Percentiles rank a stretch among this genome's conserved stretches.
These are phyloP conservation scores for Toxotes lorentzi DNA, from an alignment of 2,797 vertebrate species.

Conservation along the genomic window DNA sequence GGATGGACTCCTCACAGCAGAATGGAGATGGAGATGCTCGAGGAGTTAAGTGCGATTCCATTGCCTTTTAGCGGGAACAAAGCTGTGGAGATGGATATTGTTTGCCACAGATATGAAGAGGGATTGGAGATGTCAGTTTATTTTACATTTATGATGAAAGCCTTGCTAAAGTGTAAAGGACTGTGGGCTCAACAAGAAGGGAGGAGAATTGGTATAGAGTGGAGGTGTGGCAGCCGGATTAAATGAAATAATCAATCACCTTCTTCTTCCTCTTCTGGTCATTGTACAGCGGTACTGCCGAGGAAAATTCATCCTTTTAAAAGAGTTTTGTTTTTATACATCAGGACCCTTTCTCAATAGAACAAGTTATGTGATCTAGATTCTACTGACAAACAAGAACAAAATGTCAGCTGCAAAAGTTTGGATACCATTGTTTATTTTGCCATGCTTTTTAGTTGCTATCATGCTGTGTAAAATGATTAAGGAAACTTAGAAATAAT, in stretches of 20 bases:
- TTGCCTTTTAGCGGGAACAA: slow-evolving; percentile 70
- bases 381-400: slow-evolving; percentile 28
- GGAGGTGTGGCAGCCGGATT: slow-evolving; percentile 65
- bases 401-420: slow-evolving; percentile 33
- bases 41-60: slow-evolving; percentile 69
- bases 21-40: slow-evolving; percentile 73
- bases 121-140: slow-evolving; percentile 53
- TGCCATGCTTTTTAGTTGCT: slow-evolving; percentile 13
- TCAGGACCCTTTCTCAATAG: slow-evolving; percentile 45
- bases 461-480: slow-evolving; percentile 6
- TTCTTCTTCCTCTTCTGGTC: slow-evolving; percentile 63
- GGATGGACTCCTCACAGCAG: slow-evolving; percentile 82
- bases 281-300: slow-evolving; percentile 58
- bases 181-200: slow-evolving; percentile 35
- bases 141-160: slow-evolving; percentile 71
- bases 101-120: slow-evolving; percentile 72
- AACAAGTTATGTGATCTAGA: slow-evolving; percentile 26
- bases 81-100: slow-evolving; percentile 70
- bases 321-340: slow-evolving; percentile 58
- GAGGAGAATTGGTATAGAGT: slow-evolving; percentile 51
- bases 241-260: slow-evolving; percentile 78
- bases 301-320: slow-evolving; percentile 67
- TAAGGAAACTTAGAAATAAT: neutral
- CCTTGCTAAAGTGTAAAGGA: slow-evolving; percentile 49
- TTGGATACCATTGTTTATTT: slow-evolving; percentile 7